A percentile compares a stretch with the other conserved stretches of the same genome.
Conservation (phyloP, 2,888 invertebrate genomes). For the Lymantria dispar region DNA sequence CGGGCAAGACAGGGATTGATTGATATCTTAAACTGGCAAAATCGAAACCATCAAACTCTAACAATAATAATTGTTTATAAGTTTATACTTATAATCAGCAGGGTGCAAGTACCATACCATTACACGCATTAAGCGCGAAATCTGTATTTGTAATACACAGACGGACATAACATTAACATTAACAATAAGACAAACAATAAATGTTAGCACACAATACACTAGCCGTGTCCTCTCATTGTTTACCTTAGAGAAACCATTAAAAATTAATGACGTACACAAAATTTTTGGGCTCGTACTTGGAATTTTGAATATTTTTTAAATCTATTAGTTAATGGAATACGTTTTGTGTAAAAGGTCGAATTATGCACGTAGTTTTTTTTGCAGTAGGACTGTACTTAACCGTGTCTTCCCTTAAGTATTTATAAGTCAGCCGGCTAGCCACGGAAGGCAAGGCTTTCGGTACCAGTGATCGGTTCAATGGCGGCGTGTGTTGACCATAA, state of each 20-base stretch:
- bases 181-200: constrained; percentile 57
- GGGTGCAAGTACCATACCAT: constrained; percentile 43
- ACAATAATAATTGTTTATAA: not conserved
- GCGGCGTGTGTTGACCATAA: no score
- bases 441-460: no score
- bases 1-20: no score
- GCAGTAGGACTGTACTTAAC: not conserved
- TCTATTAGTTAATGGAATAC: constrained; percentile 35
- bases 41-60: no score
- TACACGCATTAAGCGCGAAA: constrained; percentile 62
- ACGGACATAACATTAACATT: constrained; percentile 59
- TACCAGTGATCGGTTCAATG: no score
- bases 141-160: constrained; percentile 63
- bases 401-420: no score
- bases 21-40: no score
- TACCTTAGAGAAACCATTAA: constrained; percentile 67
- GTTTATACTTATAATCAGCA: constrained; percentile 33
- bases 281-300: constrained; percentile 55
- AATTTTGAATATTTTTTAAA: constrained; percentile 42
- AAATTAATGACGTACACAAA: constrained; percentile 60
- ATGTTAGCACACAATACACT: constrained; percentile 36
- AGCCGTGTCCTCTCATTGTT: constrained; percentile 58
- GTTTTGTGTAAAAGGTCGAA: constrained; percentile 13
- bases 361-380: constrained; percentile 4
- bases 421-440: no score